These are phyloP conservation scores for Prochilodus magdalenae DNA, from an alignment of 2,113 vertebrate species.

Conservation along the genomic window DNA sequence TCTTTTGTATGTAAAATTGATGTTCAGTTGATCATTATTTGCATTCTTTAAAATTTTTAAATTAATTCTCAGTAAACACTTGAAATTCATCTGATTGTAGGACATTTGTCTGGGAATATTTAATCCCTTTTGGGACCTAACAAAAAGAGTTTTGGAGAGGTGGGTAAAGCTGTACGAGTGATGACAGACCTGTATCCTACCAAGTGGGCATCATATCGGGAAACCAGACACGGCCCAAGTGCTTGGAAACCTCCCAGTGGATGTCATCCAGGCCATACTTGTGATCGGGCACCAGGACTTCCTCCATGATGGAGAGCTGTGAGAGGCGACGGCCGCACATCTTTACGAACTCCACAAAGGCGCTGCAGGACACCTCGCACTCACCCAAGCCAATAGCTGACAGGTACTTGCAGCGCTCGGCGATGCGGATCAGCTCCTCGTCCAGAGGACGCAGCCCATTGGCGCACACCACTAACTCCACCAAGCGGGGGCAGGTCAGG, in stretches of 20 bases:
- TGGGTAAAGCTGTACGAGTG: background rate
- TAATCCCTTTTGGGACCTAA: background rate
- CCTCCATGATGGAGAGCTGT: slow-evolving; percentile 98
- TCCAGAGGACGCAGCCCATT: slow-evolving; percentile 95
- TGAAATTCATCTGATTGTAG: background rate
- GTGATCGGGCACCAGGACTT: slow-evolving; percentile 95
- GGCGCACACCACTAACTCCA: slow-evolving; percentile 96
- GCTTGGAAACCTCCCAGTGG: slow-evolving; percentile 98
- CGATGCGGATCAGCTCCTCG: slow-evolving; percentile 96
- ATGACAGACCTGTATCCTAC: slow-evolving; percentile 69
- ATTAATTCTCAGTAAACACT: background rate
- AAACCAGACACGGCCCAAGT: slow-evolving; percentile 97
- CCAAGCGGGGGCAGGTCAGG: slow-evolving; percentile 91
- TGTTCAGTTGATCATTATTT: background rate
- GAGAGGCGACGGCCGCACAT: slow-evolving; percentile 94
- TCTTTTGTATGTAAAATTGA: background rate
- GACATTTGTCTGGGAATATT: background rate
- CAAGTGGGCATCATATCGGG: slow-evolving; percentile 99
- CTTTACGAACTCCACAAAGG: slow-evolving; percentile 97
- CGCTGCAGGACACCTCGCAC: slow-evolving; percentile 96
- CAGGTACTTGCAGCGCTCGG: slow-evolving; percentile 91
- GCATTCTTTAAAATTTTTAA: background rate
- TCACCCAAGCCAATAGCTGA: slow-evolving; percentile 95
- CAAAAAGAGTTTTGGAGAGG: background rate
- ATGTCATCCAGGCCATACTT: slow-evolving; percentile 95